Evolutionary conservation across 2,888 invertebrate species (phyloP).

Genomic region (Zeuzera pyrina): DNA sequence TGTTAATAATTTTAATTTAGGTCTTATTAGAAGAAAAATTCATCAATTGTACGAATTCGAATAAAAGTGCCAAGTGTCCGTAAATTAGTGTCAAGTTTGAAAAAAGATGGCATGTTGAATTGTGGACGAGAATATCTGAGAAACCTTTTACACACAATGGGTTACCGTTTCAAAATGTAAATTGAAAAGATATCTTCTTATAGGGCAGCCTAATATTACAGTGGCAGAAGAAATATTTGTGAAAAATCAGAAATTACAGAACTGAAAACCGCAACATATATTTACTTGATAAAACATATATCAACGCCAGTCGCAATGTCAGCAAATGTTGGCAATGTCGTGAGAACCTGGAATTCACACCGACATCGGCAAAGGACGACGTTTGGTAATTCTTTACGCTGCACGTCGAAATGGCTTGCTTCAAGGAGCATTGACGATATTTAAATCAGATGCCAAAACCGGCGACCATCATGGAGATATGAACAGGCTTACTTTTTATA

Average conservation of each 20-base stretch:
- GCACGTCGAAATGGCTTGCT: constrained; percentile 9
- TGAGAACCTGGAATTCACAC: constrained; percentile 8
- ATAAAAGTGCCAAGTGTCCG: constrained; percentile 4
- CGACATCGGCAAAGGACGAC: constrained; percentile 10
- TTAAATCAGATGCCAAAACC: constrained; percentile 7
- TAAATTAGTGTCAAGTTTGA: constrained; percentile 5
- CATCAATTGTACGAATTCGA: constrained; percentile 9
- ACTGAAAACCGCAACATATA: constrained; percentile 9
- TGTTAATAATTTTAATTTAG: constrained; percentile 10
- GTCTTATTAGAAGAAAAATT: constrained; percentile 12
- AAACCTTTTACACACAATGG: constrained; percentile 9
- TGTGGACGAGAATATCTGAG: constrained; percentile 9
- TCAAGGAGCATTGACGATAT: constrained; percentile 5
- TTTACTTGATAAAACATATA: constrained; percentile 10
- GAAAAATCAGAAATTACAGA: constrained; percentile 8
- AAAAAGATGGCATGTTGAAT: constrained; percentile 5
- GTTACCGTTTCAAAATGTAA: constrained; percentile 8
- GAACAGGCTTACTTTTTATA: constrained; percentile 6
- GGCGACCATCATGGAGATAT: constrained; percentile 6
- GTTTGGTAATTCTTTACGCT: constrained; percentile 10
- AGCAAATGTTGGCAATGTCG: constrained; percentile 10
- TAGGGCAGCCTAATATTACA: constrained; percentile 11
- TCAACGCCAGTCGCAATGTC: constrained; percentile 4
- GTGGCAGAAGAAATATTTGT: constrained; percentile 10
- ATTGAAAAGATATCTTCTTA: constrained; percentile 11